Conservation (phyloP, 2,113 vertebrate species). For the Myrmophylax atrothorax region DNA sequence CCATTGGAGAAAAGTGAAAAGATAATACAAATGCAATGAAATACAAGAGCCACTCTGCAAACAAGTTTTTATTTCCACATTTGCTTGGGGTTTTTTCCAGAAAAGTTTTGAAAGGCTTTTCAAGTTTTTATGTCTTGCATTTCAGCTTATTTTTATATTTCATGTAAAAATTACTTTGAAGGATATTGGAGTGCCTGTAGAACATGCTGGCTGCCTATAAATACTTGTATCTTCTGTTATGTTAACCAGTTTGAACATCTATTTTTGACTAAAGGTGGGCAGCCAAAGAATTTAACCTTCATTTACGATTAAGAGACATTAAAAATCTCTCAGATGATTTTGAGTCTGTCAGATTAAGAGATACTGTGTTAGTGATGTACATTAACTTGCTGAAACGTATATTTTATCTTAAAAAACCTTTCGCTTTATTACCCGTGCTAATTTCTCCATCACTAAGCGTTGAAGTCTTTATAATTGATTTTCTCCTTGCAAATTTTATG, state of each 20-base stretch:
- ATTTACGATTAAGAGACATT: not conserved
- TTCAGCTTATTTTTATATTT: conserved; percentile 12
- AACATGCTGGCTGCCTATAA: conserved; percentile 22
- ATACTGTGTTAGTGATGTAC: not conserved
- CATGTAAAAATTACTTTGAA: conserved; percentile 21
- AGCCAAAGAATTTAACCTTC: not conserved
- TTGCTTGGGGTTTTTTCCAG: not conserved
- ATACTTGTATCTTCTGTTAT: not conserved
- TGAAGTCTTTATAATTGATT: not conserved
- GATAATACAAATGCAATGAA: not conserved
- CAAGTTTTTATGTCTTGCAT: not conserved
- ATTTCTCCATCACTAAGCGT: not conserved
- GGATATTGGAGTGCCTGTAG: not conserved
- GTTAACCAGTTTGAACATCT: not conserved
- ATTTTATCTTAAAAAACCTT: not conserved
- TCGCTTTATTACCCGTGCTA: not conserved
- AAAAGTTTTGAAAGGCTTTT: not conserved
- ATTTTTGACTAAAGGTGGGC: not conserved
- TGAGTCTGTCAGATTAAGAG: not conserved
- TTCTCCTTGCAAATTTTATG: not conserved
- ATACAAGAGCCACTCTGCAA: not conserved
- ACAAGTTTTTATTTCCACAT: not conserved
- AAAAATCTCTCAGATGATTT: not conserved
- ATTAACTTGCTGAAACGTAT: not conserved
- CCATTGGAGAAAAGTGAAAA: not conserved